Evolutionary conservation across 2,797 vertebrate genomes (phyloP), one percentile per base, ranked within the genome.

Genomic region (Tinamus major): DNA sequence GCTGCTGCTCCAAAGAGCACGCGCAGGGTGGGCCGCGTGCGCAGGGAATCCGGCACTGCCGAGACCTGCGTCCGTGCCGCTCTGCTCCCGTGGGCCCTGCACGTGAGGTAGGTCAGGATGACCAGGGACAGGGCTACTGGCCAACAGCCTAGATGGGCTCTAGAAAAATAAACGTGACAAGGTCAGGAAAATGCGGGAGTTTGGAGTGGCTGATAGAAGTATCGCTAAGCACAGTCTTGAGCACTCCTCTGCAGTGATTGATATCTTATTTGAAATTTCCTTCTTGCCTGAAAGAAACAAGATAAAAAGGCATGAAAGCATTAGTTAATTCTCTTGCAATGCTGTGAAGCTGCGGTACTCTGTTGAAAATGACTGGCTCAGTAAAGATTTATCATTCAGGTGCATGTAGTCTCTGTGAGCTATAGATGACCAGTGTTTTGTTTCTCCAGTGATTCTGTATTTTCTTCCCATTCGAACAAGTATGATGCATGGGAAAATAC

Each of bases 241-340:
- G 70, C 82, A 84, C 62, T 80, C 89, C 39, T 71, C 41, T 86
- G 1, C 59, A 5, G 44, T 90, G 91, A 92, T 75, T 92, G 80
- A 89, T 83, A 78, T 89, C 83, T 92, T 81, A 64, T 90, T 94
- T 88, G 71, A 93, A 94, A 91, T 82, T 53, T 79, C 72, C 41
- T 83, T 19, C 51, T 88, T 79, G 37, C 67, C 87, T 79, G 65
- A 56, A 85, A 87, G 77, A 70, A 85, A 87, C 29, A 55, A 31
- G n/a, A 84, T 24, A 31, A 18, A 31, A 86, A 88, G 37, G 18
- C 1, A 0, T 76, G 55, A 84, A 71, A 79, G 31, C 42, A 35
- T 92, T 56, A 78, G 78, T 82, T 93, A 89, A 87, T 93, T 93
- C 58, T 85, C 49, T 82, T 62, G 41, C 37, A 88, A 20, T 62